A percentile compares a stretch with the other conserved stretches of the same genome.
Conservation (phyloP, 1,140 invertebrate genomes). For the Nautilus pompilius region DNA sequence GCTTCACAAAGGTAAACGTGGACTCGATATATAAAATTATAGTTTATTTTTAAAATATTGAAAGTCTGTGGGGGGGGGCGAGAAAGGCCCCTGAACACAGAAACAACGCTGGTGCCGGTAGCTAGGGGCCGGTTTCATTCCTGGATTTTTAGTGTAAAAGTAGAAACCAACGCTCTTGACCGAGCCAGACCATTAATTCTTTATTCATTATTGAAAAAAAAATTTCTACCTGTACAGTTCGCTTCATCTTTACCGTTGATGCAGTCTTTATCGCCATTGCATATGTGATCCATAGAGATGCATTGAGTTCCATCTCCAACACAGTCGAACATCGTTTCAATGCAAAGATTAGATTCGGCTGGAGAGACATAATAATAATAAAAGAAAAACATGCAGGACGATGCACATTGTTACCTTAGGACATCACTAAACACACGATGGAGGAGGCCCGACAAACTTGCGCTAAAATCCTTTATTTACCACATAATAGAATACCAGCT, state of each 20-base stretch:
- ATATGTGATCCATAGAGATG: constrained; percentile 23
- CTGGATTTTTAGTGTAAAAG: too few relatives aligned
- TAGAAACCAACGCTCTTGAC: too few relatives aligned
- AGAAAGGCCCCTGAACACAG: background rate
- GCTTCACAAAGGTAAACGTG: too few relatives aligned
- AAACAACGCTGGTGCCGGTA: background rate
- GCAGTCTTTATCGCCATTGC: constrained; percentile 42
- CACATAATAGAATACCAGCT: background rate
- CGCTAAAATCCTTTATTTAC: too few relatives aligned
- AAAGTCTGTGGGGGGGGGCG: background rate
- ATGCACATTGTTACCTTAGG: constrained; percentile 2
- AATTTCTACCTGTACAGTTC: constrained; percentile 23
- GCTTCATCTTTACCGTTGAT: constrained; percentile 28
- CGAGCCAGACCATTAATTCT: too few relatives aligned
- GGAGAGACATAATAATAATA: too few relatives aligned
- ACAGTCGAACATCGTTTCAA: constrained; percentile 32
- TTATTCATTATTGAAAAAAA: background rate
- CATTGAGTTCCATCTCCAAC: constrained; percentile 26
- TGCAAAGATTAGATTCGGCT: constrained; percentile 8
- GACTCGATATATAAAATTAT: too few relatives aligned
- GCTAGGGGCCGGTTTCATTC: background rate
- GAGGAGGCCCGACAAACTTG: background rate
- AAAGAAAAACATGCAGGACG: background rate
- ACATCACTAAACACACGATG: background rate
- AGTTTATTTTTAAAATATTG: background rate